A percentile compares a stretch with the other conserved stretches of the same genome.
Evolutionary conservation across 1,140 invertebrate species (phyloP).

Genomic region (Caenorhabditis remanei): DNA sequence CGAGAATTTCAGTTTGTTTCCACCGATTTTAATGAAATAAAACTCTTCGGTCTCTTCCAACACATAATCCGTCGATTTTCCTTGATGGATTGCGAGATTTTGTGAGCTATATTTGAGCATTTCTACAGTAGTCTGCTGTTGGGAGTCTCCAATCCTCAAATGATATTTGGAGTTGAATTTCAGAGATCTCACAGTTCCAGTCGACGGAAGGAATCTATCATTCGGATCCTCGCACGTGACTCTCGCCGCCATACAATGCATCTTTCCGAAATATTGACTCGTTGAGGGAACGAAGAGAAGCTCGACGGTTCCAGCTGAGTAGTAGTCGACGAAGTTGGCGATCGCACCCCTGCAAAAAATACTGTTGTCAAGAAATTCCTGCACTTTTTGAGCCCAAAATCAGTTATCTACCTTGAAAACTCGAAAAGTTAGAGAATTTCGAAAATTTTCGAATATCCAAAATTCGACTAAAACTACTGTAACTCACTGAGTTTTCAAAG

Average conservation of each 20-base stretch:
- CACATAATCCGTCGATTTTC: neutral
- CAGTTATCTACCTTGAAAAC: too few relatives aligned
- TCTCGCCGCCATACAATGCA: slow-evolving; percentile 53
- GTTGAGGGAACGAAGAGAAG: slow-evolving; percentile 87
- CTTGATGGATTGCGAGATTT: neutral
- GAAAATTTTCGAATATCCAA: too few relatives aligned
- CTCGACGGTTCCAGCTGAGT: slow-evolving; percentile 98
- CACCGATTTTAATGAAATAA: slow-evolving; percentile 41
- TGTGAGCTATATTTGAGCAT: slow-evolving; percentile 19
- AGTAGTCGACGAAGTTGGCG: slow-evolving; percentile 98
- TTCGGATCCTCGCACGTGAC: slow-evolving; percentile 91
- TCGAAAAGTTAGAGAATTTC: too few relatives aligned
- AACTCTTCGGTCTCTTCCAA: neutral
- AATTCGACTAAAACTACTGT: too few relatives aligned
- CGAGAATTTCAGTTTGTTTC: slow-evolving; percentile 22
- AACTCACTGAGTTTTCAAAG: too few relatives aligned
- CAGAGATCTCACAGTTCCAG: slow-evolving; percentile 57
- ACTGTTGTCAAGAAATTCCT: too few relatives aligned
- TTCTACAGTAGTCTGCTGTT: slow-evolving; percentile 5
- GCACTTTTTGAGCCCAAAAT: too few relatives aligned
- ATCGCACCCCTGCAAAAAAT: too few relatives aligned
- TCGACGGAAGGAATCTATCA: slow-evolving; percentile 83
- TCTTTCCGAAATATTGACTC: slow-evolving; percentile 85
- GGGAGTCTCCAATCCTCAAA: neutral
- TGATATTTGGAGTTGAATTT: slow-evolving; percentile 49